A percentile compares a stretch with the other conserved stretches of the same genome.
Evolutionary conservation across 2,113 vertebrate species (phyloP).

Genomic region (Sinocyclocheilus grahami): DNA sequence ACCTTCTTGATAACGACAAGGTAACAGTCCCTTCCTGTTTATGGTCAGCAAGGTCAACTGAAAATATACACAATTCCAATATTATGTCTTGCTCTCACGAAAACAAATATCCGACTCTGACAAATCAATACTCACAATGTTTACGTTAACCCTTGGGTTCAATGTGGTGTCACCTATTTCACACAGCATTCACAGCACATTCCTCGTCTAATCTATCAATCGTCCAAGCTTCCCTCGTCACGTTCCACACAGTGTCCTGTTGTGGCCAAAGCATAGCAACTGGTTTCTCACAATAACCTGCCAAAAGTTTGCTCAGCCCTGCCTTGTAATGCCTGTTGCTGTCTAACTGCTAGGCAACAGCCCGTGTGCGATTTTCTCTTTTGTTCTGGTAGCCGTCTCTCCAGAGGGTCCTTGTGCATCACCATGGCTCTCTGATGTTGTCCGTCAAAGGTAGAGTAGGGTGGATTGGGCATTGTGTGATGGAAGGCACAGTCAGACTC

Average conservation of each 20-base stretch:
- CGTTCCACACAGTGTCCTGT: slow-evolving; percentile 50
- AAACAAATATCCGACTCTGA: not conserved
- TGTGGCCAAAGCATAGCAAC: slow-evolving; percentile 67
- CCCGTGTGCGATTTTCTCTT: slow-evolving; percentile 52
- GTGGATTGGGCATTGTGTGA: slow-evolving; percentile 44
- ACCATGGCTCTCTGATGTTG: slow-evolving; percentile 45
- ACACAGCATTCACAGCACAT: slow-evolving; percentile 40
- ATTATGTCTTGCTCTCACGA: too few relatives aligned
- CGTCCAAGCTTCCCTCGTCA: not conserved
- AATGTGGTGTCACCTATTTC: slow-evolving; percentile 52
- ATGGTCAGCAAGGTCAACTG: not conserved
- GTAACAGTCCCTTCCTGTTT: slow-evolving; percentile 69
- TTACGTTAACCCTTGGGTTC: slow-evolving; percentile 39
- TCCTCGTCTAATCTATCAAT: slow-evolving; percentile 23
- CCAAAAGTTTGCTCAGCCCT: slow-evolving; percentile 52
- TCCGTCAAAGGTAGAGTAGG: slow-evolving; percentile 47
- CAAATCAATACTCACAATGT: slow-evolving; percentile 37
- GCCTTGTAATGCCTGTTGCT: slow-evolving; percentile 46
- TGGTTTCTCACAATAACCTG: slow-evolving; percentile 25
- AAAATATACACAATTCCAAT: not conserved
- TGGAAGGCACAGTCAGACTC: slow-evolving; percentile 51
- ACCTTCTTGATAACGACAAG: slow-evolving; percentile 87
- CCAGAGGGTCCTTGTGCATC: slow-evolving; percentile 29
- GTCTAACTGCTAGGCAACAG: slow-evolving; percentile 70
- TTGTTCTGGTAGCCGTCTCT: slow-evolving; percentile 57